Percentiles rank a stretch among this genome's conserved stretches.
Evolutionary conservation across 2,797 vertebrate species (phyloP).

Genomic region (Anabas testudineus): DNA sequence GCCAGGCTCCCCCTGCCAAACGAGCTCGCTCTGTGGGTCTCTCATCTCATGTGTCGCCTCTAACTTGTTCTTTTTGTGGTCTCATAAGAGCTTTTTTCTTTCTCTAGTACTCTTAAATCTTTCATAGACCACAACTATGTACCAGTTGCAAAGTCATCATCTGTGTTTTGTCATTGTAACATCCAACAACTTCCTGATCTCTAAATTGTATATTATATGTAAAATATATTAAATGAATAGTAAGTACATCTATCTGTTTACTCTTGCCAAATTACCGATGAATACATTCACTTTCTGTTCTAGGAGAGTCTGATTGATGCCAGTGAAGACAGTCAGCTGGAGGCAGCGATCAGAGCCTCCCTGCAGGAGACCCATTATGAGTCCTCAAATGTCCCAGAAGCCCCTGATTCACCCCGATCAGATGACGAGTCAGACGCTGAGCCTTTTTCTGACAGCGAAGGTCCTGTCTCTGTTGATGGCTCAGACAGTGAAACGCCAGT

Average conservation of each 20-base stretch:
- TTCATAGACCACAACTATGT: neutral
- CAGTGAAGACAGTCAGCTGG: constrained; percentile 98
- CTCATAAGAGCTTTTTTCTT: constrained; percentile 10
- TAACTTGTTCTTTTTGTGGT: neutral
- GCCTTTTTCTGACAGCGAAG: constrained; percentile 98
- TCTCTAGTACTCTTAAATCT: constrained; percentile 20
- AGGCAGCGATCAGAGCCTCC: constrained; percentile 97
- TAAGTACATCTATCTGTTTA: neutral
- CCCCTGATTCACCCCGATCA: constrained; percentile 86
- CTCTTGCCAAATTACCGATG: neutral
- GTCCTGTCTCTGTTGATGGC: constrained; percentile 95
- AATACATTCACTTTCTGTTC: constrained; percentile 52
- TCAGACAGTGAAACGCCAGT: constrained; percentile 90
- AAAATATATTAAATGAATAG: neutral
- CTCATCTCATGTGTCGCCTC: constrained; percentile 27
- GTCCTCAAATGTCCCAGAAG: constrained; percentile 89
- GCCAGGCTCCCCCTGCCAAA: constrained; percentile 93
- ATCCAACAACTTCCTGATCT: neutral
- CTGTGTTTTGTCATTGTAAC: neutral
- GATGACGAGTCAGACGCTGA: constrained; percentile 94
- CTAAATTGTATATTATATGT: neutral
- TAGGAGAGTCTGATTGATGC: constrained; percentile 99
- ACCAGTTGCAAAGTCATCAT: constrained; percentile 6
- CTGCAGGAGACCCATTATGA: constrained; percentile 98
- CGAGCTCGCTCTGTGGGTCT: constrained; percentile 94